Evolutionary conservation across 2,113 vertebrate species (phyloP).

Genomic region (Pholis gunnellus): DNA sequence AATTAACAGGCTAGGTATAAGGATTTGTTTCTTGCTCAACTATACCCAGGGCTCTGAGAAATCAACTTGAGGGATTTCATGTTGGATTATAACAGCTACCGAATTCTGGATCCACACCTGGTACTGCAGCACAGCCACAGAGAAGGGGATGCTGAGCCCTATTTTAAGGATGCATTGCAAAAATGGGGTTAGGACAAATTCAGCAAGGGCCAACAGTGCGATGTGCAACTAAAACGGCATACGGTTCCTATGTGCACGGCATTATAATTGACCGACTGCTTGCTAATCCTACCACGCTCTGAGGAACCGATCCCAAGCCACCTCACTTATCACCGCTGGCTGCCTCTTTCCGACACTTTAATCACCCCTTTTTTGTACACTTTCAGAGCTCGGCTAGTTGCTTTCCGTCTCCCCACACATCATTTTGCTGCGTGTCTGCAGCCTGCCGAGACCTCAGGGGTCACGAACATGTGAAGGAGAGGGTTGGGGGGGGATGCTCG

Average conservation of each 20-base stretch:
- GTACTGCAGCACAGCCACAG: background rate
- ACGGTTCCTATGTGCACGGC: slow-evolving; percentile 21
- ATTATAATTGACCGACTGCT: slow-evolving; percentile 55
- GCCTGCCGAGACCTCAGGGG: slow-evolving; percentile 52
- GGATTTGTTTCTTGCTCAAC: slow-evolving; percentile 2
- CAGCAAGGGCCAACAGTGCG: slow-evolving; percentile 10
- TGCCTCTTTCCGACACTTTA: slow-evolving; percentile 78
- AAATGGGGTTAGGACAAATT: slow-evolving; percentile 4
- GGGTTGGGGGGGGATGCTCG: slow-evolving; percentile 1
- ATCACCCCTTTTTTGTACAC: slow-evolving; percentile 70
- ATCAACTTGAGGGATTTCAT: slow-evolving; percentile 11
- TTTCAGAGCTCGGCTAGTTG: slow-evolving; percentile 58
- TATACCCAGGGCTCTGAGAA: background rate
- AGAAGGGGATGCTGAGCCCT: background rate
- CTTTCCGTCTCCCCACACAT: slow-evolving; percentile 79
- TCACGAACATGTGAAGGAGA: slow-evolving; percentile 66
- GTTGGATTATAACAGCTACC: background rate
- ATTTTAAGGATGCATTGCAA: slow-evolving; percentile 13
- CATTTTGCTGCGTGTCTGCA: slow-evolving; percentile 63
- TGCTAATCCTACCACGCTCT: slow-evolving; percentile 67
- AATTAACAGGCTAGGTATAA: background rate
- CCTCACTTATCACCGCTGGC: slow-evolving; percentile 77
- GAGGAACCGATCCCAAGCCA: slow-evolving; percentile 65
- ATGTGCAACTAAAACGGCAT: slow-evolving; percentile 24
- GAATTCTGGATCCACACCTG: background rate